Conservation (phyloP, 2,113 vertebrate genomes). For the Saccopteryx bilineata region DNA sequence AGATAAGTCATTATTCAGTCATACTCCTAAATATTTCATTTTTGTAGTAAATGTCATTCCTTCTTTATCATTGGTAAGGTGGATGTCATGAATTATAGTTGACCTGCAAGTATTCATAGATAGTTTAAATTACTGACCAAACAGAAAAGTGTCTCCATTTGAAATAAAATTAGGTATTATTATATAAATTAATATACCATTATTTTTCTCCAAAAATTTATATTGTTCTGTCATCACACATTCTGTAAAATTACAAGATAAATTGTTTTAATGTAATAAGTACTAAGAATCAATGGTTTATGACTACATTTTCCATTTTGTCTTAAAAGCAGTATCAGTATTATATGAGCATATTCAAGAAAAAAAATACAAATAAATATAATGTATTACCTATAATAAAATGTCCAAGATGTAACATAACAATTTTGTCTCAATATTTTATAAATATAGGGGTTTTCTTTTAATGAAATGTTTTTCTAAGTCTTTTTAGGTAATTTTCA, state of each 20-base stretch:
- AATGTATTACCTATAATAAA: background rate
- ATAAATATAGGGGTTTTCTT: background rate
- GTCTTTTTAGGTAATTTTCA: background rate
- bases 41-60: slow-evolving; percentile 83
- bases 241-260: slow-evolving; percentile 60
- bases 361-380: background rate
- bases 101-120: slow-evolving; percentile 81
- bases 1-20: slow-evolving; percentile 78
- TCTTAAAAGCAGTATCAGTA: background rate
- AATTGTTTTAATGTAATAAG: slow-evolving; percentile 2
- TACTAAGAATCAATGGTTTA: background rate
- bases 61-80: slow-evolving; percentile 74
- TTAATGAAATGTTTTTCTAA: background rate
- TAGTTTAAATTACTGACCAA: slow-evolving; percentile 83
- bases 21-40: slow-evolving; percentile 86
- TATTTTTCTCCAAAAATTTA: slow-evolving; percentile 56
- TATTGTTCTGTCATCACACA: slow-evolving; percentile 44
- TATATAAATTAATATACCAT: slow-evolving; percentile 45
- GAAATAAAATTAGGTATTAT: slow-evolving; percentile 57
- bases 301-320: background rate
- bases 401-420: background rate
- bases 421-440: background rate
- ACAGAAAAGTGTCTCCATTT: slow-evolving; percentile 74
- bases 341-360: background rate
- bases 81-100: slow-evolving; percentile 80